Percentiles rank a stretch among this genome's conserved stretches.
Conservation (phyloP, 2,888 invertebrate genomes). For the Flabesymbios commensalis region DNA sequence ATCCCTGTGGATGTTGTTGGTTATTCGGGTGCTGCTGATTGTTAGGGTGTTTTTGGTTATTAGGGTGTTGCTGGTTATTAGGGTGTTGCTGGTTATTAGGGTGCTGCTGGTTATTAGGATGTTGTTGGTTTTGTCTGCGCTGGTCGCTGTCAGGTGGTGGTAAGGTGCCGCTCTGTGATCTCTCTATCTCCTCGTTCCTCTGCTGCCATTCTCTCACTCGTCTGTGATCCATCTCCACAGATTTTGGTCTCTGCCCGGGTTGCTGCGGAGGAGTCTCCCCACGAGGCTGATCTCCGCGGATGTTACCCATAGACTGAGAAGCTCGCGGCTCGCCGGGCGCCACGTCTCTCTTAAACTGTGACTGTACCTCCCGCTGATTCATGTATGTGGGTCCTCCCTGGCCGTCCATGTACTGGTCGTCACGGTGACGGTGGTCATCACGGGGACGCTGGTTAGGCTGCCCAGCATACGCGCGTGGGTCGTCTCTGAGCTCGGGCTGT, state of each 20-base stretch:
- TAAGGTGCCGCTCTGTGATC: not conserved
- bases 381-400: no score
- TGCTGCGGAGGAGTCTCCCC: slow-evolving; percentile 16
- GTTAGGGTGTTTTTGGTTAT: not conserved
- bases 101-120: not conserved
- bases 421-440: no score
- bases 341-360: no score
- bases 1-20: not conserved
- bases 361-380: no score
- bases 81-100: not conserved
- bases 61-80: not conserved
- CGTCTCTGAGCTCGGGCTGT: no score
- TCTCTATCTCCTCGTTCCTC: slow-evolving; percentile 6
- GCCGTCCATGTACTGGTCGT: no score
- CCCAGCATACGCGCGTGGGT: no score
- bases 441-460: no score
- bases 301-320: slow-evolving; percentile 5
- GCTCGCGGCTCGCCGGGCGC: no score
- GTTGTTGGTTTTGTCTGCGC: not conserved
- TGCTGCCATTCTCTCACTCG: slow-evolving; percentile 10
- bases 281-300: not conserved
- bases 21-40: not conserved
- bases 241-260: slow-evolving; percentile 4
- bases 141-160: not conserved
- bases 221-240: slow-evolving; percentile 1